Base-by-base conservation (phyloP, 2,113 vertebrate genomes). In the Antechinus stuartii region DNA sequence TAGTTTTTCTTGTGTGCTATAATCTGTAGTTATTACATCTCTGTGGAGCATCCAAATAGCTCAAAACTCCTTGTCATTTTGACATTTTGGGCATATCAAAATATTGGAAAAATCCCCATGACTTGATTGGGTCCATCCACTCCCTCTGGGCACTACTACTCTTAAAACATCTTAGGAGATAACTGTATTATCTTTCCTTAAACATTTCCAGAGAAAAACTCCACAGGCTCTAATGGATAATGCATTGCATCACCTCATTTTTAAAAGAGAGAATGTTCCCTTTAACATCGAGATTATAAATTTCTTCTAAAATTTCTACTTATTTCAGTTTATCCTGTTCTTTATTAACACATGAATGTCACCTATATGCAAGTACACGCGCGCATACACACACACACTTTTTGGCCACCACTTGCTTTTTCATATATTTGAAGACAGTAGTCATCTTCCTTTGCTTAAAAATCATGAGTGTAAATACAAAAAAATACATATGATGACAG, bases 21-120 rank as follows among this genome's bases (percentile, higher is more conserved):
- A 92, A 30, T 94, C 91, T 91, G 47, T 4, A 42, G 92, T 42
- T 92, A 27, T 2, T 95, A 10, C 94, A 94, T 90, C n/a, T 49
- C 4, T 91, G 35, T 92, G 68, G 35, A 93, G 11, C 35, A 76
- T n/a, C 96, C 7, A 9, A 16, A 61, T 50, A 91, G 94, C 54
- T 93, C 92, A 61, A 76, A 92, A 84, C 53, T 90, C n/a, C 42
- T 96, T 52, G 55, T 57, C 42, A 92, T 30, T 30, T 46, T 93
- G 55, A 52, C 68, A 76, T n/a, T 76, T 76, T 42, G 68, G 5
- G 7, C 50, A 96, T 55, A 90, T n/a, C 61, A 26, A 49, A 96
- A 23, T n/a, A 35, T n/a, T 0, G 35, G 61, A 90, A 96, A 55
- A 14, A 10, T 47, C 42, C 35, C 47, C 0, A n/a, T 54, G 90